Conservation (phyloP, 2,888 invertebrate species). For the Acanthosepion lycidas region DNA sequence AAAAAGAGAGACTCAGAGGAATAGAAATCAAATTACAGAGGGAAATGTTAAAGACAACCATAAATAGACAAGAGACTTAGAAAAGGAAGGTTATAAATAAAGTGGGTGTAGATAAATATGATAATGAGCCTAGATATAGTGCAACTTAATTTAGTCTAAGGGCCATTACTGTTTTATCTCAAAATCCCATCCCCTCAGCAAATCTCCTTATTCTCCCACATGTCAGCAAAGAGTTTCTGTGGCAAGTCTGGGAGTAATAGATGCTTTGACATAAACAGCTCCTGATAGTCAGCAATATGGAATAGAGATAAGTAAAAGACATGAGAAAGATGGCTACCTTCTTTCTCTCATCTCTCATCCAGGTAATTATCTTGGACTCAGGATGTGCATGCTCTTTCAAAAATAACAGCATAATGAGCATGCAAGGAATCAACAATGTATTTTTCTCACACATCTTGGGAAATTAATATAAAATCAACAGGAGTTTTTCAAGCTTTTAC, state of each 20-base stretch:
- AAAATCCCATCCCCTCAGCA: neutral
- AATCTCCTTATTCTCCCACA: neutral
- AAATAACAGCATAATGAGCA: neutral
- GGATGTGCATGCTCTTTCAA: neutral
- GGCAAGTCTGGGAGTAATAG: neutral
- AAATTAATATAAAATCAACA: slow-evolving; percentile 7
- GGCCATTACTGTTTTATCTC: neutral
- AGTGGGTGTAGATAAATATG: neutral
- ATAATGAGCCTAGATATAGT: neutral
- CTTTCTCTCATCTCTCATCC: neutral
- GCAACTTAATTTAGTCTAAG: neutral
- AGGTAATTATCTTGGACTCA: neutral
- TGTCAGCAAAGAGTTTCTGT: neutral
- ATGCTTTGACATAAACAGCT: neutral
- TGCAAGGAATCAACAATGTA: neutral
- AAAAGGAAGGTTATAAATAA: too few relatives aligned
- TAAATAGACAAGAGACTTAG: too few relatives aligned
- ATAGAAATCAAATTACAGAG: too few relatives aligned
- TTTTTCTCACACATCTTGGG: neutral
- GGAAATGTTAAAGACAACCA: too few relatives aligned
- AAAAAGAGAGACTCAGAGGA: too few relatives aligned
- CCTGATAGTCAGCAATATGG: neutral
- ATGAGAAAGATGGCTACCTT: neutral
- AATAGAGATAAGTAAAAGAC: neutral
- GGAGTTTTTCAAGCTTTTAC: neutral